Evolutionary conservation across 2,888 invertebrate genomes (phyloP).

Genomic region (Metopia argyrocephala): DNA sequence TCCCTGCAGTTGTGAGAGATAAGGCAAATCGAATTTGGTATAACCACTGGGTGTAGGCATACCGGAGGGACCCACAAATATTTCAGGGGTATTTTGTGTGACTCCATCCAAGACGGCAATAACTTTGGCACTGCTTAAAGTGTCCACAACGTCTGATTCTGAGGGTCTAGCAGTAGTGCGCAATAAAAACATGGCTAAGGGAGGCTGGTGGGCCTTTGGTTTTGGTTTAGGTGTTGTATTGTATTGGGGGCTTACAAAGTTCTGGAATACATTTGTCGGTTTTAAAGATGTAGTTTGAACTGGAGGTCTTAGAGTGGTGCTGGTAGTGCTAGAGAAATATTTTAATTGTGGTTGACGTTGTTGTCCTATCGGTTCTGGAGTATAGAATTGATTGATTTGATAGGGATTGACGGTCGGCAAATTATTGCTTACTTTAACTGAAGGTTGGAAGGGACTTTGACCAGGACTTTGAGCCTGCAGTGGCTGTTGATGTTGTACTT

Average conservation of each 20-base stretch:
- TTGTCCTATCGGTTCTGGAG: constrained; percentile 71
- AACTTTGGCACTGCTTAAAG: constrained; percentile 84
- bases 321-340: constrained; percentile 72
- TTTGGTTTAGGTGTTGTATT: constrained; percentile 81
- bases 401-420: constrained; percentile 78
- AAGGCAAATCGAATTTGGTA: constrained; percentile 89
- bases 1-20: constrained; percentile 81
- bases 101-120: constrained; percentile 89
- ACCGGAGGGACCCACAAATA: constrained; percentile 90
- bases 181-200: constrained; percentile 88
- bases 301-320: constrained; percentile 72
- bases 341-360: constrained; percentile 67
- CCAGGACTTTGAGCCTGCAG: constrained; percentile 66
- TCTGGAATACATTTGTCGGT: constrained; percentile 71
- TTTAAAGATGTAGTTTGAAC: constrained; percentile 72
- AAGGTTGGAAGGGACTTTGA: constrained; percentile 68
- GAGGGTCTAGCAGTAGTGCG: constrained; percentile 79
- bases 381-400: constrained; percentile 79
- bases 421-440: constrained; percentile 71
- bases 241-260: constrained; percentile 68
- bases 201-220: constrained; percentile 89
- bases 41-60: constrained; percentile 85
- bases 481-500: constrained; percentile 61
- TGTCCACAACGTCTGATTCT: constrained; percentile 85
- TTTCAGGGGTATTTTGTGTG: constrained; percentile 84